These are phyloP conservation scores for Tarsius wallacei DNA, from an alignment of 2,797 vertebrate genomes.

Conservation along the genomic window DNA sequence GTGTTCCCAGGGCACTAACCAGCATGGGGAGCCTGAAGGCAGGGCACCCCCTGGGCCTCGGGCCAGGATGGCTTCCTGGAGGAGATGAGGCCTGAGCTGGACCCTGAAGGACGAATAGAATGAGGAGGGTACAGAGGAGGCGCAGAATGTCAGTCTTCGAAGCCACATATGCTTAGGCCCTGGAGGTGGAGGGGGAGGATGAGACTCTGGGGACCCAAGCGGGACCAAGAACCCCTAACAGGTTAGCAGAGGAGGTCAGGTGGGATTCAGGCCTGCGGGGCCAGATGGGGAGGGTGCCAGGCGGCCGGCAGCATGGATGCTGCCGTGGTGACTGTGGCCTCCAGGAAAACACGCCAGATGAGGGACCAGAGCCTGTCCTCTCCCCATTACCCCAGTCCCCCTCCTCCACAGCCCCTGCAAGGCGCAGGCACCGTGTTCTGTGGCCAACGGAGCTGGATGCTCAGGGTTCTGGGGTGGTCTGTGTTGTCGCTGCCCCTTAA, in stretches of 20 bases:
- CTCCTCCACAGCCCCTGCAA: neutral
- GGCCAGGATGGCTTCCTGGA: slow-evolving; percentile 9
- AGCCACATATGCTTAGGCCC: neutral
- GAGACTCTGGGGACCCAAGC: too few species aligned
- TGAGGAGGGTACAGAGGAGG: too few species aligned
- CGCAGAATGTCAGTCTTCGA: neutral
- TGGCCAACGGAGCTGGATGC: too few species aligned
- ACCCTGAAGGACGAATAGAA: neutral
- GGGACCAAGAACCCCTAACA: too few species aligned
- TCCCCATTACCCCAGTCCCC: rapidly evolving
- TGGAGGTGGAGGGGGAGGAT: rapidly evolving
- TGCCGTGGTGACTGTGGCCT: neutral
- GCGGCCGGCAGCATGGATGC: neutral
- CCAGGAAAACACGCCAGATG: neutral
- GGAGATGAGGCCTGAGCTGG: neutral
- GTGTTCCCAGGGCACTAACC: neutral
- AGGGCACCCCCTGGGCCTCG: neutral
- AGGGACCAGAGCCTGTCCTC: too few species aligned
- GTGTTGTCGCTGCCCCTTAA: neutral
- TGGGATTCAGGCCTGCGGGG: too few species aligned
- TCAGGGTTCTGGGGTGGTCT: neutral
- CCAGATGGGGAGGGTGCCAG: rapidly evolving
- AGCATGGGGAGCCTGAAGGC: neutral
- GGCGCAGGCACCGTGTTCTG: neutral
- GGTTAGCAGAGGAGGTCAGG: too few species aligned